These are phyloP conservation scores for Conger conger DNA, from an alignment of 2,113 vertebrate genomes.

Conservation along the genomic window DNA sequence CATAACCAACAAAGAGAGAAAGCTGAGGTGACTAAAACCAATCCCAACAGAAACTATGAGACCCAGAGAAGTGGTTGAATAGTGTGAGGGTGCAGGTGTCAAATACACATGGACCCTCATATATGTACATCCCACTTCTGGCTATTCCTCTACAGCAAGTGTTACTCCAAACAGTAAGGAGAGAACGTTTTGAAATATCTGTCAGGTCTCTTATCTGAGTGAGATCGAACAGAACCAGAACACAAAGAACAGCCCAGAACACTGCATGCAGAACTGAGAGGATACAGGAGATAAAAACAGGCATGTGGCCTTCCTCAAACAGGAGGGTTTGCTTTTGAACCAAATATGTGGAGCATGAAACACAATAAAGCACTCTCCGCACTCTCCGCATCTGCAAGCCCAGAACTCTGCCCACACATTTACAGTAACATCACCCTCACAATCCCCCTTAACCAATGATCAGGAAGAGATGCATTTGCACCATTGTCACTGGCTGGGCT, in stretches of 20 bases:
- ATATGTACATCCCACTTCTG: no score
- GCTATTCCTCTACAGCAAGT: no score
- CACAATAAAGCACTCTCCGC: not conserved
- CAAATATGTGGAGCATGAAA: not conserved
- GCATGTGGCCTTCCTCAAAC: not conserved
- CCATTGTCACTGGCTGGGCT: not conserved
- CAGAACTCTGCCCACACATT: no score
- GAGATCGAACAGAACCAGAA: not conserved
- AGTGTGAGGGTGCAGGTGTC: no score
- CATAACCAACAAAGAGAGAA: no score
- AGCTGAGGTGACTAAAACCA: no score
- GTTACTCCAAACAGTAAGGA: no score
- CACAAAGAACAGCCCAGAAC: not conserved
- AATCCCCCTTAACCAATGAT: not conserved
- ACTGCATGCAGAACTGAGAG: not conserved
- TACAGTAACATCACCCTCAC: no score
- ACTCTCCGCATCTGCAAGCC: not conserved
- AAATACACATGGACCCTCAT: no score
- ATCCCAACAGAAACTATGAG: no score
- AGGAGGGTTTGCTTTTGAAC: not conserved
- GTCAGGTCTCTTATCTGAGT: not conserved
- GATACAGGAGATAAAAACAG: not conserved
- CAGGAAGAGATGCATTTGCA: not conserved
- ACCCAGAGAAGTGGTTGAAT: no score
- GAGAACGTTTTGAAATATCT: no score